A percentile compares a stretch with the other conserved stretches of the same genome.
Evolutionary conservation across 2,888 invertebrate species (phyloP).

Genomic region (Drosophila mimica): DNA sequence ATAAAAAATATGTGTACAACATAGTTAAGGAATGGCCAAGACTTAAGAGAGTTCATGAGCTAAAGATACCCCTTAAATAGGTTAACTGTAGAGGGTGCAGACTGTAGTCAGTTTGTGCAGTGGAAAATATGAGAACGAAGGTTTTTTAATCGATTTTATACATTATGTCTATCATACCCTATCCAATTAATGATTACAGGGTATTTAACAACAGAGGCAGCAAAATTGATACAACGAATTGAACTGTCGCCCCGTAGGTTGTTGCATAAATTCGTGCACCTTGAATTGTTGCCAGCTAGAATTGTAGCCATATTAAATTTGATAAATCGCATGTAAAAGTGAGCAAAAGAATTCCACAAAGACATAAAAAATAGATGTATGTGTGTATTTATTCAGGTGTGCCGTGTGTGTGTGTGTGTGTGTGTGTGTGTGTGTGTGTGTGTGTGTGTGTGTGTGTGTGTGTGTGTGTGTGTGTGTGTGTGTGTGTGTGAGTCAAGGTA

Average conservation of each 20-base stretch:
- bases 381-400: not conserved
- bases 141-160: not conserved
- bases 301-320: slow-evolving; percentile 62
- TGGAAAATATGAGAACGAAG: not conserved
- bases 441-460: slow-evolving; percentile 1
- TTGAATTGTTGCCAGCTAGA: slow-evolving; percentile 68
- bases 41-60: not conserved
- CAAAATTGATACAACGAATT: slow-evolving; percentile 45
- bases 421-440: slow-evolving; percentile 4
- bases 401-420: slow-evolving; percentile 5
- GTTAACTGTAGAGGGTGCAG: fast-evolving
- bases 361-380: slow-evolving; percentile 4
- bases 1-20: slow-evolving; percentile 33
- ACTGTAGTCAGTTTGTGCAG: not conserved
- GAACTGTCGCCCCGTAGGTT: slow-evolving; percentile 38
- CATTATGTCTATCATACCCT: not conserved
- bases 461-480: not conserved
- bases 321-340: slow-evolving; percentile 68
- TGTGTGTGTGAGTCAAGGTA: slow-evolving; percentile 6
- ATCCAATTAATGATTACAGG: not conserved
- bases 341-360: slow-evolving; percentile 37
- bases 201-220: slow-evolving; percentile 13
- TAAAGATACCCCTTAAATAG: not conserved
- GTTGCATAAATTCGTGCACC: slow-evolving; percentile 60
- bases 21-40: slow-evolving; percentile 2